Evolutionary conservation across 1,140 invertebrate species (phyloP), one percentile per base, ranked within the genome.

Genomic region (Polypedilum vanderplanki): DNA sequence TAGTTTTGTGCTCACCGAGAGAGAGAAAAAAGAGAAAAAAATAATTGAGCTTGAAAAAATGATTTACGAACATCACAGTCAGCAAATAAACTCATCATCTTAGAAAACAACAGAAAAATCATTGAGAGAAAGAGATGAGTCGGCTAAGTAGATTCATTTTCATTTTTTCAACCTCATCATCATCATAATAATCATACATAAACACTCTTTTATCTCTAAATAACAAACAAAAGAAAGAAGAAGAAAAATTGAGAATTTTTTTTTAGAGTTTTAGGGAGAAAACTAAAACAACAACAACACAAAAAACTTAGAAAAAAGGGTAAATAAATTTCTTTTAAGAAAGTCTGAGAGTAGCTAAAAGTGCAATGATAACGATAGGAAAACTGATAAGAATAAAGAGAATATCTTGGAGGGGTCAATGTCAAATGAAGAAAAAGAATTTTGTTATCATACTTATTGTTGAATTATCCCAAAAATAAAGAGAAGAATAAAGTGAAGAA

Each of bases 131-230:
- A 3, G 12, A 57, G 12, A 57, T 15, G 46, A 57, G n/a, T n/a
- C 46, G n/a, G 46, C 12, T 57, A 20, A 20, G 18, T 70, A 20
- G 9, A 3, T 70, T 70, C 8, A n/a, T 57, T 57, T 57, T 17
- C 65, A 70, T 22, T 22, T 20, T 70, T 70, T 70, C 20, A 20
- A 20, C 65, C 65, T 70, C 65, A 70, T 18, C 65, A 57, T 57
- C 65, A 70, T 18, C 7, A 70, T 70, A n/a, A 70, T 20, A n/a
- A 18, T 70, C 65, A 70, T 70, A 70, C 65, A 70, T 70, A 70
- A 70, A 70, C 65, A 70, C 65, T 70, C 65, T 70, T 18, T 57
- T 22, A 70, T 70, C 65, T 70, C 65, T 70, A 70, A 20, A 70
- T 70, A 70, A 70, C 17, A 70, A 57, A 57, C 65, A 70, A 70